Evolutionary conservation across 2,113 vertebrate species (phyloP).

Genomic region (Corapipo altera): DNA sequence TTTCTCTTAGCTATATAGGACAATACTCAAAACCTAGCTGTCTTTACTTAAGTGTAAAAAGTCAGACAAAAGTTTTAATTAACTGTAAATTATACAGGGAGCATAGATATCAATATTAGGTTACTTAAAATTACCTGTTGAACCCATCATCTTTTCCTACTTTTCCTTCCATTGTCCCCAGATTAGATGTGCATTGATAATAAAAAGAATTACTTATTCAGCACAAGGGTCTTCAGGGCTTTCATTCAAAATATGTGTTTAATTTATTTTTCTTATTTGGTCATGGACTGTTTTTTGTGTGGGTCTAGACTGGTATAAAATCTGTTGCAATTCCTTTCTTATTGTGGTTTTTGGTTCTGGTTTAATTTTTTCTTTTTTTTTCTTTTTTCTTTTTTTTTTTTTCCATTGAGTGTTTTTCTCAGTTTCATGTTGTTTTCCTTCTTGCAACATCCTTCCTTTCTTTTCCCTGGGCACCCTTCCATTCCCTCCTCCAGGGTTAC

Average conservation of each 20-base stretch:
- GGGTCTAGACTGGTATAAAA: not conserved
- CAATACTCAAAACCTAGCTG: not conserved
- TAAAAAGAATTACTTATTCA: not conserved
- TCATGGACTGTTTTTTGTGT: not conserved
- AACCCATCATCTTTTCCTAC: not conserved
- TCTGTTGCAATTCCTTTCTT: not conserved
- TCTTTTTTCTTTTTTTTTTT: accelerated
- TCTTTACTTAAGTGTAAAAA: not conserved
- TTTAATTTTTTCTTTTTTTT: not conserved
- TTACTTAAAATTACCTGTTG: not conserved
- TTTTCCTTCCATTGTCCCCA: not conserved
- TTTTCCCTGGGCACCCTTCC: constrained; percentile 17
- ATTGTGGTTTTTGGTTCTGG: too few species aligned
- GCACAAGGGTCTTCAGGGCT: not conserved
- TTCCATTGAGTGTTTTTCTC: not conserved
- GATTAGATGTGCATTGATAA: not conserved
- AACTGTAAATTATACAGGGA: not conserved
- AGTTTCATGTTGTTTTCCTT: constrained; percentile 16
- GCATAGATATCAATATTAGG: not conserved
- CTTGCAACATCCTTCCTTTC: not conserved
- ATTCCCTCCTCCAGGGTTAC: constrained; percentile 35
- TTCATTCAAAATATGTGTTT: not conserved
- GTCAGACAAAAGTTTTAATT: not conserved
- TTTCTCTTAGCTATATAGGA: not conserved
- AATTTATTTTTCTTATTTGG: not conserved